Evolutionary conservation across 64 coral and sea anemone species (phyloP), one percentile per base, ranked within the genome.

Genomic region (Dendrophyllia cribrosa): DNA sequence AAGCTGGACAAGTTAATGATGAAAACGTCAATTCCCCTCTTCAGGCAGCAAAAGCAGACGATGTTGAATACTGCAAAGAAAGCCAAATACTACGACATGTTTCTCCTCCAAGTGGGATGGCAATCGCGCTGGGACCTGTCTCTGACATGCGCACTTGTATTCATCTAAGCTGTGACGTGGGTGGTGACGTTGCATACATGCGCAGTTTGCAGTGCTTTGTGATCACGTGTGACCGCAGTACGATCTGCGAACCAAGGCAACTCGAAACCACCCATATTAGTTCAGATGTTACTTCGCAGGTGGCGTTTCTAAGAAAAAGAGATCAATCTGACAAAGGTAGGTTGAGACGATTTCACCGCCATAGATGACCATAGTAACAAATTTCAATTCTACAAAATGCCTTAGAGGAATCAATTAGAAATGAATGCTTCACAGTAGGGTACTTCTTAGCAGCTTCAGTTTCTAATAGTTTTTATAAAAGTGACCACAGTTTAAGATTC

Each of bases 101-200:
- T 19, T 62, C 77, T 44, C 77, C 77, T 20, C 77, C 77, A 62
- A 43, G 25, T 60, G 77, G 77, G 22, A 59, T 11, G 19, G 43
- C 60, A 48, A 66, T 46, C 46, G 34, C 79, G 6, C 45, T 83
- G 3, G 79, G 59, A 49, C 79, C 61, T 21, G 79, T 83, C 6
- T 6, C 59, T 14, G 74, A 90, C 65, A 91, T 88, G 24, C 50
- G 66, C 20, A 71, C 43, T 47, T 91, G 88, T 70, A 72, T 83
- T 62, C 43, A 91, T 26, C 73, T 78, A 23, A 80, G 88, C 47
- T 87, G 93, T 82, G 70, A 67, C 59, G 61, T 75, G 16, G 66
- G 90, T 23, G 88, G 93, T 87, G 93, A 95, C 72, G 80, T 95
- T 34, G 88, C 93, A 12, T 75, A 79, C 22, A 91, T 95, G 88